A percentile compares a stretch with the other conserved stretches of the same genome.
These are phyloP conservation scores for Tetramorium alpestre DNA, from an alignment of 1,140 invertebrate genomes.

Conservation along the genomic window DNA sequence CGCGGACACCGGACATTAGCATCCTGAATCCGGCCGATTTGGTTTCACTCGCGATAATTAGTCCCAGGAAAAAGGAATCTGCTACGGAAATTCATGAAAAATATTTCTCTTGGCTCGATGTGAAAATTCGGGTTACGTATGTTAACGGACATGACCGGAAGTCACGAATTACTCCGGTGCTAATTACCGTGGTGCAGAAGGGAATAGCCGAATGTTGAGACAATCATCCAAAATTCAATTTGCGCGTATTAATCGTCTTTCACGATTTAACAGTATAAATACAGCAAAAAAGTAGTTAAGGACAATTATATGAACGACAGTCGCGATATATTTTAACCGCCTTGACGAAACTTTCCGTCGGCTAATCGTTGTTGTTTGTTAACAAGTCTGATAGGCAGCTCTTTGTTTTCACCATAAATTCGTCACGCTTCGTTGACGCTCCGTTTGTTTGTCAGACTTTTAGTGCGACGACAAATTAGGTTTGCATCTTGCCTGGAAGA, in stretches of 20 bases:
- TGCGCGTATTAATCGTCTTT: neutral
- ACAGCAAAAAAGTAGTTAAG: neutral
- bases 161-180: neutral
- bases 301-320: slow-evolving; percentile 17
- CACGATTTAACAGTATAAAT: neutral
- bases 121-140: neutral
- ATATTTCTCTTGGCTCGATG: neutral
- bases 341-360: slow-evolving; percentile 12
- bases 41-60: slow-evolving; percentile 59
- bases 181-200: neutral
- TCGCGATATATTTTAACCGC: neutral
- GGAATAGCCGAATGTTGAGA: neutral
- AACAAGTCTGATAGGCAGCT: slow-evolving; percentile 6
- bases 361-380: slow-evolving; percentile 45
- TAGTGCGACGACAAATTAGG: slow-evolving; percentile 19
- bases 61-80: neutral
- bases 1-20: slow-evolving; percentile 67
- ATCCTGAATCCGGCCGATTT: slow-evolving; percentile 64
- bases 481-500: neutral
- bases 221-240: neutral
- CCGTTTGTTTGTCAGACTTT: slow-evolving; percentile 23
- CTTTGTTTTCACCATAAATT: slow-evolving; percentile 32
- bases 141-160: neutral
- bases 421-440: slow-evolving; percentile 9
- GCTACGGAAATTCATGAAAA: neutral